These are phyloP conservation scores for Saxicola maurus DNA, from an alignment of 2,797 vertebrate species.

Conservation along the genomic window DNA sequence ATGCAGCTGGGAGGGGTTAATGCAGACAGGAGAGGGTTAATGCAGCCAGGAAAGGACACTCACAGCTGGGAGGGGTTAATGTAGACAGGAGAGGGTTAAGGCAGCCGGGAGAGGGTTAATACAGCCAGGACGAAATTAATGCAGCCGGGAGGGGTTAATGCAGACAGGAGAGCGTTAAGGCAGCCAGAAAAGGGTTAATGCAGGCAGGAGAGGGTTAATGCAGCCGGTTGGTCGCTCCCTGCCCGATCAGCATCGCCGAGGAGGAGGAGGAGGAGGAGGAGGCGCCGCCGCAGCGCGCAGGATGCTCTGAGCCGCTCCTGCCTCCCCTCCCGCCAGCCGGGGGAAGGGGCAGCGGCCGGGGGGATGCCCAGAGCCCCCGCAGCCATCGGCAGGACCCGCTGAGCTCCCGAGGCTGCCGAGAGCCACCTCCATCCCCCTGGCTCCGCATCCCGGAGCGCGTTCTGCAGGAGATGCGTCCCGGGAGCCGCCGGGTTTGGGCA, in stretches of 20 bases:
- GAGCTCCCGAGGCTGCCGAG: no score
- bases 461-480: neutral
- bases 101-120: no score
- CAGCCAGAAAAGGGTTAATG: neutral
- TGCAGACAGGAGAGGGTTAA: neutral
- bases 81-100: accelerated
- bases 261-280: neutral
- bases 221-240: no score
- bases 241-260: no score
- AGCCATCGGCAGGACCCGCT: neutral
- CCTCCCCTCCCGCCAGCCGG: neutral
- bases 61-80: no score
- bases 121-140: no score
- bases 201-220: no score
- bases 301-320: neutral
- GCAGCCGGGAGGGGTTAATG: no score
- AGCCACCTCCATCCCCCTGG: no score
- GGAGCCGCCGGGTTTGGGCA: neutral
- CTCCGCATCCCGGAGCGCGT: neutral
- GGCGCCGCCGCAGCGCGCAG: neutral
- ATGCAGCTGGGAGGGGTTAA: no score
- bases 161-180: no score
- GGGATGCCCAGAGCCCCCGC: neutral
- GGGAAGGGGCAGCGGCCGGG: neutral
- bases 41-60: no score